Base-by-base conservation (phyloP, 2,888 invertebrate species). In the Caenorhabditis virilis region DNA sequence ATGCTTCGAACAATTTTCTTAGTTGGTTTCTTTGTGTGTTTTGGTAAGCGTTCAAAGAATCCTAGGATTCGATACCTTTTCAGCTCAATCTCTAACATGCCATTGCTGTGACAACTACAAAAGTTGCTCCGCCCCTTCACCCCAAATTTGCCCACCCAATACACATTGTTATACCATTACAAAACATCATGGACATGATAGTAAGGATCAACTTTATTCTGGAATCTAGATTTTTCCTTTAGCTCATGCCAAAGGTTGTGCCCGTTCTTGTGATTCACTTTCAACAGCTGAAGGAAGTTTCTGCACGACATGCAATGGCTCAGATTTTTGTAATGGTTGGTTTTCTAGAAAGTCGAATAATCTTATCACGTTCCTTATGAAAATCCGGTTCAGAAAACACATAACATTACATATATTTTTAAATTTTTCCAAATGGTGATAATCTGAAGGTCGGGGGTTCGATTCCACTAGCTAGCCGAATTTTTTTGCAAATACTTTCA, bases 81-180 rank as follows among this genome's bases (percentile, higher is more conserved):
- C 45, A 59, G 59, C 36, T 0, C 22, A 16, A 23, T 36, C 43
- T n/a, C 43, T 59, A 16, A 42, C 38, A 38, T 61, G 61, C 33
- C 20, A 61, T 30, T 48, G 55, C 13, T 61, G 61, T 22, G 61
- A 61, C 36, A 48, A 38, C 35, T 55, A 42, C 11, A 11, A 41
- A 13, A 51, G 36, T n/a, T 61, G 61, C 22, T 11, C 15, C 18
- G n/a, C 18, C 2, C 47, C 61, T 13, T 47, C 48, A n/a, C 47
- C 61, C 27, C 46, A 52, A n/a, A n/a, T 45, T 16, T 61, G 61
- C n/a, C 61, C 61, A 13, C 51, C 51, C 16, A 47, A 52, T 16
- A 35, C 51, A 2, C 47, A 52, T 7, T 61, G 61, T 20, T 61
- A 61, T 41, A 52, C 55, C 0, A 16, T 56, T 22, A 43, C 42